These are phyloP conservation scores for Corythornis leucogaster DNA, from an alignment of 2,797 vertebrate species.

Conservation along the genomic window DNA sequence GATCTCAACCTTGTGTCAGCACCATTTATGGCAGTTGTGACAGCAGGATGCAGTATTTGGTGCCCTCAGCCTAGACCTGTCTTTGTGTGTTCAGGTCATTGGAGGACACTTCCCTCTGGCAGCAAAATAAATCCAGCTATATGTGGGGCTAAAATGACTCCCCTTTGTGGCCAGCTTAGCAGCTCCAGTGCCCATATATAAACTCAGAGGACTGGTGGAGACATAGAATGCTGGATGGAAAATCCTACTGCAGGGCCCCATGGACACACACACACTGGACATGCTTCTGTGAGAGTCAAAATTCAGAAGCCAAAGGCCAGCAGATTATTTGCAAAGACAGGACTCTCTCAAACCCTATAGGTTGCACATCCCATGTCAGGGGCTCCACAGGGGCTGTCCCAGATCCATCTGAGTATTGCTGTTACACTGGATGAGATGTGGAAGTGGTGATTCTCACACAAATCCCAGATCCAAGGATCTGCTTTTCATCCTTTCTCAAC, in stretches of 20 bases:
- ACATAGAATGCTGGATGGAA: not conserved
- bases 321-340: not conserved
- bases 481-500: not conserved
- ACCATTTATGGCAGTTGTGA: not conserved
- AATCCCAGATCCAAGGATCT: not conserved
- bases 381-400: not conserved
- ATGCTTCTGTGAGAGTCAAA: not conserved
- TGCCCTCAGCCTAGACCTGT: not conserved
- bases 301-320: not conserved
- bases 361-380: not conserved
- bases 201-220: not conserved
- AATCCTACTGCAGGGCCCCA: not conserved
- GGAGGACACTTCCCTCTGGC: not conserved
- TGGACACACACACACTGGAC: not conserved
- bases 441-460: not conserved
- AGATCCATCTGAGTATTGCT: not conserved
- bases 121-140: not conserved
- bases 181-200: not conserved
- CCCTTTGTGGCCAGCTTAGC: not conserved
- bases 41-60: not conserved
- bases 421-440: not conserved
- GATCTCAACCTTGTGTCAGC: not conserved
- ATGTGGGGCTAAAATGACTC: not conserved
- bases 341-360: not conserved
- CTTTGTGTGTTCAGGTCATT: not conserved